Evolutionary conservation across 2,113 vertebrate species (phyloP), one percentile per base, ranked within the genome.

Genomic region (Brachirus orientalis): DNA sequence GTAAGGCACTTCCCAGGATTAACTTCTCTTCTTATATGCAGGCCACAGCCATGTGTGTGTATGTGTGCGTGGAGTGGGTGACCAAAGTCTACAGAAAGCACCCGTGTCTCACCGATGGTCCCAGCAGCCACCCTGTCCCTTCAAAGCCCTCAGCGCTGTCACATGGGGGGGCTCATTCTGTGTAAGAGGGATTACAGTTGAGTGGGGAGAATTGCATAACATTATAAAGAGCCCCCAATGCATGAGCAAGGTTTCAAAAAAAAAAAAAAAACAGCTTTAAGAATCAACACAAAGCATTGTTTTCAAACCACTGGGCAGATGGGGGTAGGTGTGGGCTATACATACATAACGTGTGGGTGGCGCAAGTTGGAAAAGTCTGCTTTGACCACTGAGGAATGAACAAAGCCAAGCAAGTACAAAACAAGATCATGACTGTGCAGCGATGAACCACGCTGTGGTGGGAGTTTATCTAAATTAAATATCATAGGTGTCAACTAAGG

Each of bases 141-240:
- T 76, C 69, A 69, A 59, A 14, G 41, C 46, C 58, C 71, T 78
- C 36, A 73, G 64, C 74, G 17, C 40, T 11, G 9, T 90, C 89
- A 90, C 85, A 86, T 86, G 80, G 78, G 84, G 66, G 70, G 77
- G 61, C 71, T 84, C 71, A 72, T 63, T 87, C 60, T 63, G 84
- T 66, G 51, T 87, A 83, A 89, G 73, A 70, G 62, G 85, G 88
- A 89, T 91, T 89, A 86, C 43, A 48, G 52, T 45, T 44, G 75
- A 80, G 75, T 66, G 73, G 75, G 82, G 82, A 82, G 73, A 57
- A 67, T 91, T 89, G 65, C 70, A 41, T 82, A 86, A 91, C 72
- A 6, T 55, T 57, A 58, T 69, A 70, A n/a, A 84, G 79, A 86
- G 22, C 54, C 68, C 82, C 82, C 83, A 35, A 66, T 69, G 53